Conservation (phyloP, 2,888 invertebrate genomes). For the Trypoxylon attenuatum region DNA sequence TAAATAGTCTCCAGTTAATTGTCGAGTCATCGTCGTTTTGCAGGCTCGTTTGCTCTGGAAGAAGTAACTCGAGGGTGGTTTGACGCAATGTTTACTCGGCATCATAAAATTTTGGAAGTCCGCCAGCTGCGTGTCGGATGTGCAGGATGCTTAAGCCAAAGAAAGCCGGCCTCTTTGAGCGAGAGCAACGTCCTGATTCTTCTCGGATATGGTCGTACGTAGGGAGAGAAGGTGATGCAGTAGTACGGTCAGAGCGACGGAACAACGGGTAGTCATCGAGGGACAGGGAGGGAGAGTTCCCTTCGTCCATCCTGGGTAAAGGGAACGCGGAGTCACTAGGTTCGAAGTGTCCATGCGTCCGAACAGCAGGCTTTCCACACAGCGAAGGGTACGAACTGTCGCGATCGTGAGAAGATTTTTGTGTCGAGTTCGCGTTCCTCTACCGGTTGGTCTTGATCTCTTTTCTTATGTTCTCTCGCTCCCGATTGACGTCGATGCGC, state of each 20-base stretch:
- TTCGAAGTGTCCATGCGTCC: slow-evolving; percentile 24
- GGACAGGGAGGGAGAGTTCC: slow-evolving; percentile 12
- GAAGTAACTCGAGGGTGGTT: slow-evolving; percentile 6
- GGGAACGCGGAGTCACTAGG: slow-evolving; percentile 16
- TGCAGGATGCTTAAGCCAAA: slow-evolving; percentile 37
- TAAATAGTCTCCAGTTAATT: no score
- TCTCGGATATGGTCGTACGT: slow-evolving; percentile 48
- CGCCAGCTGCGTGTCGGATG: slow-evolving; percentile 53
- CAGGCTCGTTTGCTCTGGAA: no score
- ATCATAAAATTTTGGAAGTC: slow-evolving; percentile 45
- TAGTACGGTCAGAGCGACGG: slow-evolving; percentile 3
- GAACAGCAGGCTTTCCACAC: slow-evolving; percentile 27
- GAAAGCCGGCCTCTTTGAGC: slow-evolving; percentile 46
- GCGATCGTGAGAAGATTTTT: slow-evolving; percentile 51
- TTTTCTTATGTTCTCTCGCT: slow-evolving; percentile 24
- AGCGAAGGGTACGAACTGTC: slow-evolving; percentile 45
- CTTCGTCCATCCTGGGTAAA: slow-evolving; percentile 30
- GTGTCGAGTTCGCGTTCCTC: slow-evolving; percentile 20
- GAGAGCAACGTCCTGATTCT: slow-evolving; percentile 59
- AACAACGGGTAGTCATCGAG: slow-evolving; percentile 10
- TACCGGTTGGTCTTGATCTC: slow-evolving; percentile 39
- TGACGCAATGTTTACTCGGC: background rate
- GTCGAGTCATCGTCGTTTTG: no score
- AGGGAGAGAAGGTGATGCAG: slow-evolving; percentile 23
- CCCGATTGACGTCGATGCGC: slow-evolving; percentile 25